Base-by-base conservation (phyloP, 2,888 invertebrate species). In the Amblyjoppa proteus region DNA sequence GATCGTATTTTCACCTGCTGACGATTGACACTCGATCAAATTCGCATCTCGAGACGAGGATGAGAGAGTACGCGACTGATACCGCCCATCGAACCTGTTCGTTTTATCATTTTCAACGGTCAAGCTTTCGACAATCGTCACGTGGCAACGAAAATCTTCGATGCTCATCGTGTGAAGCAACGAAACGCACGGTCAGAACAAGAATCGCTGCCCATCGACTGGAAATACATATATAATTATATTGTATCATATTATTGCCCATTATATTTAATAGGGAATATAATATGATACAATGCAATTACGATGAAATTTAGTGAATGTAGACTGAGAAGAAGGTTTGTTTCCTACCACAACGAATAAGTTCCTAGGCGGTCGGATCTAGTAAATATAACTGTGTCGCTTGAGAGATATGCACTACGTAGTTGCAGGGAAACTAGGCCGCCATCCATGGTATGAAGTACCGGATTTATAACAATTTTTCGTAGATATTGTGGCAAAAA, bases 241-340 rank as follows among this genome's bases (percentile, higher is more conserved):
- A 20, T 20, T 20, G 20, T 20, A 20, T 20, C 20, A 20, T 20
- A 20, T 20, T 20, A 20, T 20, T 20, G 20, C 20, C 20, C 20
- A 20, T 20, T 20, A 20, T 20, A 41, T 41, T 0, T 41, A 2
- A 41, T 11, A 41, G 9, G 41, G 11, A 41, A 2, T 41, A 2
- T 41, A 41, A 41, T 41, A 41, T 41, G 41, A 11, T 41, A 3
- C 9, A 41, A 41, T 73, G 58, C 68, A 45, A 74, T 83, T 77
- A 56, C 76, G 73, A 68, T 53, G 68, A 56, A 64, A 68, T 83
- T 79, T 56, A 61, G 80, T 81, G 77, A 28, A n/a, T 16, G 31
- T 4, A 16, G 11, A 11, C 31, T 9, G 61, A 61, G 13, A 31
- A 9, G 11, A 41, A 41, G 7, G 1, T 9, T 38, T 38, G 1